Evolutionary conservation across 1,140 invertebrate species (phyloP).

Genomic region (Cepaea nemoralis): DNA sequence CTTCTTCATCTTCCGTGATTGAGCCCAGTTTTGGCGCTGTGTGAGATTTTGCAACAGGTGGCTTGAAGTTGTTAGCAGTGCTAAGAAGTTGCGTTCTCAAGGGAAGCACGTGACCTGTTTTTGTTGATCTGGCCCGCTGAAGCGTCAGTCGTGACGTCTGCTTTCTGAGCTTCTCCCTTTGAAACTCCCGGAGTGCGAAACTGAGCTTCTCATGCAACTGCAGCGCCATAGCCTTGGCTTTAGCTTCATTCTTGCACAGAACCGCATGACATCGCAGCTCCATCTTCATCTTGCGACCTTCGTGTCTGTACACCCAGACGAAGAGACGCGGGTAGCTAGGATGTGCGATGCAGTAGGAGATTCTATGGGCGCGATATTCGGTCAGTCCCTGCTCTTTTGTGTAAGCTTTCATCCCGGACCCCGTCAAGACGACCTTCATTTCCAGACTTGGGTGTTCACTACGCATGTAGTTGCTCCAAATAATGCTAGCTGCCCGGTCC

Average conservation of each 20-base stretch:
- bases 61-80: slow-evolving; percentile 81
- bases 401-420: slow-evolving; percentile 90
- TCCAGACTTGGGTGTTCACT: slow-evolving; percentile 87
- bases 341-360: slow-evolving; percentile 92
- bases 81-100: slow-evolving; percentile 75
- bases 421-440: slow-evolving; percentile 93
- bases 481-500: slow-evolving; percentile 92
- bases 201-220: slow-evolving; percentile 80
- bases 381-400: slow-evolving; percentile 97
- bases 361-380: slow-evolving; percentile 86
- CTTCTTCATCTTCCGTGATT: slow-evolving; percentile 83
- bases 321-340: slow-evolving; percentile 88
- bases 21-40: slow-evolving; percentile 93
- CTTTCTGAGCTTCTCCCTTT: slow-evolving; percentile 84
- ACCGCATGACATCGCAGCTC: slow-evolving; percentile 98
- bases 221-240: slow-evolving; percentile 82
- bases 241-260: slow-evolving; percentile 87
- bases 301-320: slow-evolving; percentile 87
- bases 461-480: slow-evolving; percentile 97
- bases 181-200: slow-evolving; percentile 92
- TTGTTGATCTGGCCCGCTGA: slow-evolving; percentile 77
- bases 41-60: slow-evolving; percentile 90
- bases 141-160: slow-evolving; percentile 89
- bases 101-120: slow-evolving; percentile 79
- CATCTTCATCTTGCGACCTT: slow-evolving; percentile 93